Conservation (phyloP, 1,140 invertebrate genomes). For the Protaetia brevitarsis region DNA sequence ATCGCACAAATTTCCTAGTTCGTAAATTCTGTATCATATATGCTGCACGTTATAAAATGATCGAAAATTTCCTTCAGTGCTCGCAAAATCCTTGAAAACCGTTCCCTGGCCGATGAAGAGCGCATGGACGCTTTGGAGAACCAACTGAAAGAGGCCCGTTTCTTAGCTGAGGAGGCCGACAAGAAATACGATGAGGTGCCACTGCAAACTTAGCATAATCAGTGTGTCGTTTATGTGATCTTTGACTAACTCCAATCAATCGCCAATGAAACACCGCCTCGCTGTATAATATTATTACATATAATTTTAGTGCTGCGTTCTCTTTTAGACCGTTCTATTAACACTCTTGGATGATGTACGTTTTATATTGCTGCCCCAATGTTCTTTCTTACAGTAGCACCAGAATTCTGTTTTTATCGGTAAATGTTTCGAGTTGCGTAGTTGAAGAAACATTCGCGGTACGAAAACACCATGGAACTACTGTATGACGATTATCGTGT, state of each 20-base stretch:
- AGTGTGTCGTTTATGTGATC: conserved; percentile 26
- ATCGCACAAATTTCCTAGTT: neutral
- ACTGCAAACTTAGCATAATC: conserved; percentile 41
- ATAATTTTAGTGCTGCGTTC: neutral
- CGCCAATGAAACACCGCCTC: conserved; percentile 1
- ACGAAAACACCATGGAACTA: conserved; percentile 30
- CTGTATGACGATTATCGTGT: conserved; percentile 2
- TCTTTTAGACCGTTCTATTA: too few species aligned
- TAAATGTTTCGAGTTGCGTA: neutral
- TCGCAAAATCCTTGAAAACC: conserved; percentile 99
- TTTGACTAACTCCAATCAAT: conserved; percentile 21
- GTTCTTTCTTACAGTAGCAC: neutral
- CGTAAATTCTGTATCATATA: neutral
- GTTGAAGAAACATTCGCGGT: neutral
- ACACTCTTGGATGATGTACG: too few species aligned
- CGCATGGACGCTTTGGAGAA: conserved; percentile 98
- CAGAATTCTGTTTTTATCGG: neutral
- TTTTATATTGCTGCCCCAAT: too few species aligned
- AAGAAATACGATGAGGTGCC: conserved; percentile 99
- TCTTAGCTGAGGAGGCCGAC: conserved; percentile 99
- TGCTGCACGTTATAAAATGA: conserved; percentile 10
- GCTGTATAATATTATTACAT: neutral
- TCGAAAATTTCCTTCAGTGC: conserved; percentile 63
- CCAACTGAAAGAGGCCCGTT: conserved; percentile 99
- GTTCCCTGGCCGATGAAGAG: conserved; percentile 99